Percentiles rank a stretch among this genome's conserved stretches.
Evolutionary conservation across 2,113 vertebrate genomes (phyloP).

Genomic region (Opisthocomus hoazin): DNA sequence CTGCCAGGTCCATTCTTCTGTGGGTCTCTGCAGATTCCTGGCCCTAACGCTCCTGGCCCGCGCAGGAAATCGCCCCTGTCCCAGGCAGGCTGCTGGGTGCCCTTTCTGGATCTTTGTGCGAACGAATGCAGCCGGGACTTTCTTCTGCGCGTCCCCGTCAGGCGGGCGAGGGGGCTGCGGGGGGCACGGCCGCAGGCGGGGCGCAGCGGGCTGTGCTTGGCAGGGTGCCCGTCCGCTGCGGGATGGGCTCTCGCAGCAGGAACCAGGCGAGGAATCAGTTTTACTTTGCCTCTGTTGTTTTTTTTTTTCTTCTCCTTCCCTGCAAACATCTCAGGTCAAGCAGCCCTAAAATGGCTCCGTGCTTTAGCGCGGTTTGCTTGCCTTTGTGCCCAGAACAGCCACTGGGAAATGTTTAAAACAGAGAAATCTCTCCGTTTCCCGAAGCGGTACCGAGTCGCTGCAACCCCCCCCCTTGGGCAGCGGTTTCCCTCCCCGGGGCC

Average conservation of each 20-base stretch:
- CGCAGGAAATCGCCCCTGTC: neutral
- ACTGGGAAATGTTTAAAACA: neutral
- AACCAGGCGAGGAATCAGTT: neutral
- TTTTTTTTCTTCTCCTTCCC: no score
- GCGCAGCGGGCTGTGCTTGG: neutral
- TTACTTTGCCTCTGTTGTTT: no score
- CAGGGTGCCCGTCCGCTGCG: neutral
- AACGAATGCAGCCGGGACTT: neutral
- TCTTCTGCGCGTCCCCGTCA: fast-evolving
- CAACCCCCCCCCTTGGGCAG: fast-evolving
- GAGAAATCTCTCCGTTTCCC: neutral
- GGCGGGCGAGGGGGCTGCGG: fast-evolving
- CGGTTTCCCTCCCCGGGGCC: neutral
- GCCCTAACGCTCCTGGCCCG: neutral
- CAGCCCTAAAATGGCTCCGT: neutral
- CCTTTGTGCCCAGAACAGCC: neutral
- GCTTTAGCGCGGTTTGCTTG: neutral
- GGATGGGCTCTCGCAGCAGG: no score
- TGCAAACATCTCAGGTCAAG: neutral
- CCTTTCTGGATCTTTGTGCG: neutral
- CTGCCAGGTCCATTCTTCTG: neutral
- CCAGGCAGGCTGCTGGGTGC: neutral
- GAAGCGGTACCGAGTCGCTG: neutral
- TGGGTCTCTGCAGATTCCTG: neutral
- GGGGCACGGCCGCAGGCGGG: neutral